A percentile compares a stretch with the other conserved stretches of the same genome.
These are phyloP conservation scores for Propithecus deckenii DNA, from an alignment of 2,797 vertebrate species.

Conservation along the genomic window DNA sequence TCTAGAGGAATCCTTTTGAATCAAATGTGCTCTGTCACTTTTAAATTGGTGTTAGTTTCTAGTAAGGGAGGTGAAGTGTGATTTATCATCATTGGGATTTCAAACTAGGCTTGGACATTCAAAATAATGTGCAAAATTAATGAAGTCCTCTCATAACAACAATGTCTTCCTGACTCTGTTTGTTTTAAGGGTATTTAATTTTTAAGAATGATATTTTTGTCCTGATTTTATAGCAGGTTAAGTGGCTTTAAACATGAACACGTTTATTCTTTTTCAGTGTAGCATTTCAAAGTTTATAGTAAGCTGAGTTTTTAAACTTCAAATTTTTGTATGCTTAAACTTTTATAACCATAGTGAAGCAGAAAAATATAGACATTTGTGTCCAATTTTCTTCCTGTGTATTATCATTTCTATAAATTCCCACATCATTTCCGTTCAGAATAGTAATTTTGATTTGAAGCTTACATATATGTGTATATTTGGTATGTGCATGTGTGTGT, in stretches of 20 bases:
- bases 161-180: slow-evolving; percentile 9
- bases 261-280: slow-evolving; percentile 61
- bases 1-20: neutral
- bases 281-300: slow-evolving; percentile 50
- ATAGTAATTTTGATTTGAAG: neutral
- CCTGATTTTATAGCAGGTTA: slow-evolving; percentile 29
- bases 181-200: slow-evolving; percentile 34
- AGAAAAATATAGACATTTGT: slow-evolving; percentile 46
- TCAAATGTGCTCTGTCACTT: neutral
- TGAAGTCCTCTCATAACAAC: neutral
- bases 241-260: slow-evolving; percentile 59
- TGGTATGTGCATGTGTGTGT: neutral
- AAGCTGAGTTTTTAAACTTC: slow-evolving; percentile 21
- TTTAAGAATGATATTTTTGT: slow-evolving; percentile 43
- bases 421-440: neutral
- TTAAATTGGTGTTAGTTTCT: slow-evolving; percentile 13
- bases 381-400: slow-evolving; percentile 29
- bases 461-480: neutral
- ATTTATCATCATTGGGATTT: neutral
- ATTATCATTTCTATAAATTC: neutral
- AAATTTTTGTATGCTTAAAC: neutral
- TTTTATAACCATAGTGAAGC: slow-evolving; percentile 50
- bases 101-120: neutral
- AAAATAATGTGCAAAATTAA: neutral
- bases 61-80: neutral